phyloP scores from a whole-genome alignment of 2,797 vertebrate species.

The Lagodon rhomboides region DNA sequence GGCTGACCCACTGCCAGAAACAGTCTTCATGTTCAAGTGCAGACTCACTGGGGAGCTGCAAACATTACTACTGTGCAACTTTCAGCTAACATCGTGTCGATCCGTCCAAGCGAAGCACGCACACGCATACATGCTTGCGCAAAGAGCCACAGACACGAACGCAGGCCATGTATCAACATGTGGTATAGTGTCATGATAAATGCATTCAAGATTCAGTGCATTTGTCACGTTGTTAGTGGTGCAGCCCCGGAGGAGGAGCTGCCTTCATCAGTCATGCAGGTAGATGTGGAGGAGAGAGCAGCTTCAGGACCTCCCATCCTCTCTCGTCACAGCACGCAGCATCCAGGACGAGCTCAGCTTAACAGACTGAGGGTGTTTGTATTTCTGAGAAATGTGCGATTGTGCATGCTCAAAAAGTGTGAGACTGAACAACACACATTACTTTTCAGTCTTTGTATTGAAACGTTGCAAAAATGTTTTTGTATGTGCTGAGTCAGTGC shows the following conservation, averaged over 20 bases:
- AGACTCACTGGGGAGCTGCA: conserved; percentile 67
- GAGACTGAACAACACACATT: not conserved
- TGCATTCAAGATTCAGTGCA: conserved; percentile 39
- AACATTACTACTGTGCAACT: conserved; percentile 58
- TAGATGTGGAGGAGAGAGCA: conserved; percentile 40
- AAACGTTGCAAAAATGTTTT: not conserved
- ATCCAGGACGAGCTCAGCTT: conserved; percentile 26
- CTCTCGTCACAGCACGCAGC: conserved; percentile 36
- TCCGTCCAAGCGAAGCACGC: conserved; percentile 34
- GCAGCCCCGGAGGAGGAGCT: conserved; percentile 54
- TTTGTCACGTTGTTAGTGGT: conserved; percentile 63
- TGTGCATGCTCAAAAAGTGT: not conserved
- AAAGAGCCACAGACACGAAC: conserved; percentile 23
- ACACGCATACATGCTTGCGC: conserved; percentile 12
- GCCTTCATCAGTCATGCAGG: conserved; percentile 58
- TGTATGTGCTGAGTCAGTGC: conserved; percentile 9
- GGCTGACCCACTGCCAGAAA: conserved; percentile 62
- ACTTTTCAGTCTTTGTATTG: not conserved
- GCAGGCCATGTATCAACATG: conserved; percentile 48
- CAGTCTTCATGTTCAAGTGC: conserved; percentile 57
- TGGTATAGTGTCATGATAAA: conserved; percentile 50
- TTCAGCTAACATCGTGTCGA: conserved; percentile 36
- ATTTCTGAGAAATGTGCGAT: not conserved
- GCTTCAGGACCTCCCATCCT: conserved; percentile 29
- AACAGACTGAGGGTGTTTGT: conserved; percentile 11